Evolutionary conservation across 2,888 invertebrate genomes (phyloP).

Genomic region (Xylota segnis): DNA sequence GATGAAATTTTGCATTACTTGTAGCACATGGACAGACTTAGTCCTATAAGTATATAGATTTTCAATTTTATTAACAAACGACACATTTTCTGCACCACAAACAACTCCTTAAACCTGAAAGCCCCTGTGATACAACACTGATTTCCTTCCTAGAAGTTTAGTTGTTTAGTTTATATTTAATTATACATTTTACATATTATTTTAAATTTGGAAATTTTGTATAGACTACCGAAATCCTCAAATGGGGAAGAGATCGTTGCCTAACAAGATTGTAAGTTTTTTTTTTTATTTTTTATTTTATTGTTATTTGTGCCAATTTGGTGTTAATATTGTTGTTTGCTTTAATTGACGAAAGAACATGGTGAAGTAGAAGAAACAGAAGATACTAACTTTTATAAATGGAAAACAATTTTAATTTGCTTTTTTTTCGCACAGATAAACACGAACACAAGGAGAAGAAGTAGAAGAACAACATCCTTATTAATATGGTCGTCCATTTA

Average conservation of each 20-base stretch:
- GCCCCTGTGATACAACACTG: constrained; percentile 13
- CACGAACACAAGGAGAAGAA: constrained; percentile 73
- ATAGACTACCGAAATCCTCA: constrained; percentile 67
- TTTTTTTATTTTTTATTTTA: not conserved
- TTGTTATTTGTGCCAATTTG: constrained; percentile 46
- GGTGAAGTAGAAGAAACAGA: constrained; percentile 45
- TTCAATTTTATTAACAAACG: no score
- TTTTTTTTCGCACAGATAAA: constrained; percentile 61
- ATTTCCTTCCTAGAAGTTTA: not conserved
- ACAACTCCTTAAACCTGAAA: constrained; percentile 5
- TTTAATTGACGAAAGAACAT: constrained; percentile 21
- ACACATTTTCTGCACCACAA: no score
- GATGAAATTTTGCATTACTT: no score
- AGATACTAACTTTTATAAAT: constrained; percentile 75
- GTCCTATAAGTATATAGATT: no score
- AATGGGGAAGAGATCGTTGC: constrained; percentile 57
- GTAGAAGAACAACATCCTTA: constrained; percentile 72
- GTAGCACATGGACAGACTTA: no score
- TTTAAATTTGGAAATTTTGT: constrained; percentile 40
- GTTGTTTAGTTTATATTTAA: not conserved
- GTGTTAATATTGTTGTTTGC: constrained; percentile 4
- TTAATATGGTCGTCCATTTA: constrained; percentile 81
- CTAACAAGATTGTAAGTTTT: constrained; percentile 46
- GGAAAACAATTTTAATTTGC: constrained; percentile 69
- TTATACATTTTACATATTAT: not conserved